Evolutionary conservation across 2,113 vertebrate species (phyloP).

Genomic region (Pica pica): DNA sequence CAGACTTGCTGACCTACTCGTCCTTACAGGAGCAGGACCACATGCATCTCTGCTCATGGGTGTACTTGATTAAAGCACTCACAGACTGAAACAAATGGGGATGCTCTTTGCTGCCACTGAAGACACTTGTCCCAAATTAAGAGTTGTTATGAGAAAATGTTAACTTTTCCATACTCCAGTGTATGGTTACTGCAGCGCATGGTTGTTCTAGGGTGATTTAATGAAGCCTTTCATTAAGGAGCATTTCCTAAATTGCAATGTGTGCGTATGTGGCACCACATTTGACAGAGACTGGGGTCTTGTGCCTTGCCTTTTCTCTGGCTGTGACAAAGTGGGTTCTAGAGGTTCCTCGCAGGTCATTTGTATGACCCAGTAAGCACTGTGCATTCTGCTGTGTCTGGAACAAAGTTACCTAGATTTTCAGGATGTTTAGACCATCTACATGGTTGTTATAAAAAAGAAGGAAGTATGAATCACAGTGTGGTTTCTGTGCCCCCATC

Average conservation of each 20-base stretch:
- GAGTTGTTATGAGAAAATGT: background rate
- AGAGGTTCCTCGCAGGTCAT: background rate
- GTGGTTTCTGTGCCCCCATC: background rate
- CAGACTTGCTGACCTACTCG: background rate
- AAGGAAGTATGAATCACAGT: background rate
- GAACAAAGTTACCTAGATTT: background rate
- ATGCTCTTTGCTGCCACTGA: background rate
- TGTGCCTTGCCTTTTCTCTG: background rate
- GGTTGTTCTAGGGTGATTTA: background rate
- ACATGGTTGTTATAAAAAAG: background rate
- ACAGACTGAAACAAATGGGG: background rate
- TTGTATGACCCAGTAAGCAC: background rate
- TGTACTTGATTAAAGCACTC: background rate
- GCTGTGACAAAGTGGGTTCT: rapidly evolving
- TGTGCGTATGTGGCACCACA: background rate
- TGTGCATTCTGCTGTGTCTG: background rate
- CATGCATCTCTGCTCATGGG: background rate
- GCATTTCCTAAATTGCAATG: background rate
- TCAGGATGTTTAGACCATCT: background rate
- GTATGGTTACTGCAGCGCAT: background rate
- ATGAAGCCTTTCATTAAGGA: background rate
- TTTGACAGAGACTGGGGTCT: background rate
- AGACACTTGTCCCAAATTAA: background rate
- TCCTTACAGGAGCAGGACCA: background rate
- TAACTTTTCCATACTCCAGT: background rate